Percentiles rank a stretch among this genome's conserved stretches.
phyloP scores from a whole-genome alignment of 2,888 invertebrate genomes.

The Caenorhabditis auriculariae region DNA sequence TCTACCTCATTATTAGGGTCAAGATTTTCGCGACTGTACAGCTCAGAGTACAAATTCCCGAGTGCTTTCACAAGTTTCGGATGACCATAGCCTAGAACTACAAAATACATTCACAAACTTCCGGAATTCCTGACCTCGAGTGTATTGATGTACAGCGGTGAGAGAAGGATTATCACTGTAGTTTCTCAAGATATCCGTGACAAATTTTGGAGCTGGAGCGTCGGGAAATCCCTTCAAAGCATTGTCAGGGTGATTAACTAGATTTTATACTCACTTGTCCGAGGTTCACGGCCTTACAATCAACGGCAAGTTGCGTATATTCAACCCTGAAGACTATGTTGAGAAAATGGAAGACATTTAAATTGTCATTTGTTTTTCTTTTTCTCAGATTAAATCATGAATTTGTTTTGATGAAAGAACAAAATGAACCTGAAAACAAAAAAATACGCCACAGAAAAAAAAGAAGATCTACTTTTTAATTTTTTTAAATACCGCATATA shows the following conservation, averaged over 20 bases:
- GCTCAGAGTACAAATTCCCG: conserved; percentile 80
- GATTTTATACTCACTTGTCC: conserved; percentile 52
- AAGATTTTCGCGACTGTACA: conserved; percentile 77
- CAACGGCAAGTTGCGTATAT: conserved; percentile 58
- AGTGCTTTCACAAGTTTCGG: conserved; percentile 79
- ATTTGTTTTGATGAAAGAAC: no score
- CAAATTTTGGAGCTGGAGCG: conserved; percentile 55
- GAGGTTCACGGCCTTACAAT: conserved; percentile 61
- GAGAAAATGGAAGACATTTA: no score
- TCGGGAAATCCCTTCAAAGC: conserved; percentile 58
- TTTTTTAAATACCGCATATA: no score
- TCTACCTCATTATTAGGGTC: conserved; percentile 80
- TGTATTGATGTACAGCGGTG: conserved; percentile 59
- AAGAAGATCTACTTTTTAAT: no score
- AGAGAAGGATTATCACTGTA: conserved; percentile 48
- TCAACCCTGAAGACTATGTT: conserved; percentile 60
- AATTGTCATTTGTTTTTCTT: no score
- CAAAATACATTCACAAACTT: neutral
- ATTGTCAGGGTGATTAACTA: neutral
- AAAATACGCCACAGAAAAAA: no score
- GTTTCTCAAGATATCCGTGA: conserved; percentile 52
- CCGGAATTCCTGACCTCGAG: conserved; percentile 19
- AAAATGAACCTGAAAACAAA: no score
- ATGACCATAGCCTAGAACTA: conserved; percentile 54
- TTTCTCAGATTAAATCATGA: no score